Conservation (phyloP, 2,113 vertebrate species). For the Elaphurus davidianus region DNA sequence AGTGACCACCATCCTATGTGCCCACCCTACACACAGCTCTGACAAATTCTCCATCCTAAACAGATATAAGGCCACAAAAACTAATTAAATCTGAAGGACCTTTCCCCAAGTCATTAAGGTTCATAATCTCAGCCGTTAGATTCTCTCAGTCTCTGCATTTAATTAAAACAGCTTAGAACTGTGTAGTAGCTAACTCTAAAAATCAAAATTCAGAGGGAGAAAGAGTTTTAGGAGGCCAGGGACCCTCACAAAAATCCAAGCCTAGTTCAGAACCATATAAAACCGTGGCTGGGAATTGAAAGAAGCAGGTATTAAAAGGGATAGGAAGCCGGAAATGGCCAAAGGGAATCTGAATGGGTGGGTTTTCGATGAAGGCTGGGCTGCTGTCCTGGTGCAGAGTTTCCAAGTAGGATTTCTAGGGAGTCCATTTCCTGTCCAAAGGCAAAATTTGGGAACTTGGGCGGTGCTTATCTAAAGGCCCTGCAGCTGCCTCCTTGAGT, state of each 20-base stretch:
- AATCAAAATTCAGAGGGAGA: neutral
- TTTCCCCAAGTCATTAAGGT: neutral
- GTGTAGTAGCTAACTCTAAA: neutral
- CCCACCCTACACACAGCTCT: neutral
- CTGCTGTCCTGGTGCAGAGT: neutral
- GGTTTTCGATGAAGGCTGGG: neutral
- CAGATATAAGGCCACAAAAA: neutral
- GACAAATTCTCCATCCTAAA: neutral
- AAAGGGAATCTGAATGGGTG: constrained; percentile 46
- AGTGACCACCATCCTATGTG: neutral
- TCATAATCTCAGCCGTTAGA: neutral
- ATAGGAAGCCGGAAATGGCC: constrained; percentile 45
- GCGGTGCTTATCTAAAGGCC: neutral
- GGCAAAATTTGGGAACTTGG: neutral
- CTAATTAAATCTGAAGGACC: neutral
- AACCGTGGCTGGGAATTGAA: neutral
- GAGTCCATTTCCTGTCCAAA: constrained; percentile 53
- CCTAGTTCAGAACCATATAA: neutral
- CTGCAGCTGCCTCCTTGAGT: neutral
- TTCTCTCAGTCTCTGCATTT: neutral
- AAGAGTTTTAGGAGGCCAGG: neutral
- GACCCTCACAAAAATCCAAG: neutral
- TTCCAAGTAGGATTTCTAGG: constrained; percentile 56
- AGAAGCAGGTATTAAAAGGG: neutral
- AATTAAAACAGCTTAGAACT: neutral